Conservation (phyloP, 2,113 vertebrate genomes). For the Holacanthus passer region DNA sequence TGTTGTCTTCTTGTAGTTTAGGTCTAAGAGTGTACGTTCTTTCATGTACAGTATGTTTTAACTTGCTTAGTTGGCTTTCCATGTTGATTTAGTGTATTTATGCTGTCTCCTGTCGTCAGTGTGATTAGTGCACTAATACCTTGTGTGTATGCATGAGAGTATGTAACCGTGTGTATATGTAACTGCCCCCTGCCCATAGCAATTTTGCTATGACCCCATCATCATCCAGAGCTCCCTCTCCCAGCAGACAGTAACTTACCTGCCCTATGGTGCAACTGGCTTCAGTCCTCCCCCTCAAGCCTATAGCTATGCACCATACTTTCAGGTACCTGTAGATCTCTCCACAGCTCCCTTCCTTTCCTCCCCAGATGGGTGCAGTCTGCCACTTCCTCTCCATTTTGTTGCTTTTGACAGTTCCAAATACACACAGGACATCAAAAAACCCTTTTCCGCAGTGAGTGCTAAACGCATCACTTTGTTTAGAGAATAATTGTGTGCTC, state of each 20-base stretch:
- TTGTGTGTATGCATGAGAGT: conserved; percentile 25
- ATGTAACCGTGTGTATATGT: conserved; percentile 59
- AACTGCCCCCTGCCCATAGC: conserved; percentile 63
- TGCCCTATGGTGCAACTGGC: conserved; percentile 65
- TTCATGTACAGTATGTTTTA: background rate
- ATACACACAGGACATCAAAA: background rate
- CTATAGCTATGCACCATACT: conserved; percentile 64
- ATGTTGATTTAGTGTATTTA: background rate
- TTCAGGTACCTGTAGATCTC: conserved; percentile 67
- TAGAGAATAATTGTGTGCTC: background rate
- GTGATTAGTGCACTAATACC: conserved; percentile 11
- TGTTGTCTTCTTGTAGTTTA: background rate
- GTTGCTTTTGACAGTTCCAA: background rate
- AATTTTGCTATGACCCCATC: conserved; percentile 78
- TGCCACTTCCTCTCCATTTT: conserved; percentile 6
- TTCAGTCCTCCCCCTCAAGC: conserved; percentile 47
- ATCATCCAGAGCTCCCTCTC: conserved; percentile 78
- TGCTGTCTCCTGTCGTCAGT: background rate
- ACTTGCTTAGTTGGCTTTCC: background rate
- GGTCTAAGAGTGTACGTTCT: background rate
- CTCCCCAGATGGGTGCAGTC: conserved; percentile 67
- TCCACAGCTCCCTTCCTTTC: background rate
- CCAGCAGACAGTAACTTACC: conserved; percentile 76
- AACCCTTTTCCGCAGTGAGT: background rate
- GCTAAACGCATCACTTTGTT: background rate